Evolutionary conservation across 1,140 invertebrate species (phyloP), one percentile per base, ranked within the genome.

Genomic region (Platorchestia sp.): DNA sequence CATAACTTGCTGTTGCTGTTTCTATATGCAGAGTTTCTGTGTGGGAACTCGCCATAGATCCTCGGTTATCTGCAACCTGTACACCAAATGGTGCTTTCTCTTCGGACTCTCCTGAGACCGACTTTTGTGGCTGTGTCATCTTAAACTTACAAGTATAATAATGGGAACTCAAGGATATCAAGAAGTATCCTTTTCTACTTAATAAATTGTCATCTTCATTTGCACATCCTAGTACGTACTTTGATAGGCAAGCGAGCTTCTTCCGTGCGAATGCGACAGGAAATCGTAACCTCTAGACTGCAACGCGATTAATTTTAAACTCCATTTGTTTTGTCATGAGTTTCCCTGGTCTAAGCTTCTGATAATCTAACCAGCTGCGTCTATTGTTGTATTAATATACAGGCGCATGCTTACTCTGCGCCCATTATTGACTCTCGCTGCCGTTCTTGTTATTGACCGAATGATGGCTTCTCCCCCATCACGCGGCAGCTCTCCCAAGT

Each of bases 401-500:
- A 75, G 14, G 59, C 59, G 59, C 27, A 22, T 14, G 59, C 36
- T 22, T 75, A 36, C 27, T 3, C 10, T 75, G 3, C 36, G 36
- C 10, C 59, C 59, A 75, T 1, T 75, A 36, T 75, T 36, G 14
- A 36, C 59, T 75, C 1, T 75, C 36, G 59, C 10, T 75, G 59
- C 27, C 10, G 27, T 75, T 75, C 27, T 10, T 19, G 3, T 75
- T 22, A 75, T 27, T 75, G 10, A 75, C 59, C 36, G 59, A 75
- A 75, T 75, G 59, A 36, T 75, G 14, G 59, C 42, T 14, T 89
- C 41, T 36, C 86, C 87, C 91, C 91, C 47, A 44, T 10, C 45
- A 0, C 6, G 95, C 43, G 45, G 97, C 97, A 99, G 98, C 97
- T 99, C 98, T 96, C 98, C 98, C 97, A 98, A 98, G 97, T 98